Evolutionary conservation across 2,888 invertebrate genomes (phyloP).

Genomic region (Kuschelorhynchus macadamiae): DNA sequence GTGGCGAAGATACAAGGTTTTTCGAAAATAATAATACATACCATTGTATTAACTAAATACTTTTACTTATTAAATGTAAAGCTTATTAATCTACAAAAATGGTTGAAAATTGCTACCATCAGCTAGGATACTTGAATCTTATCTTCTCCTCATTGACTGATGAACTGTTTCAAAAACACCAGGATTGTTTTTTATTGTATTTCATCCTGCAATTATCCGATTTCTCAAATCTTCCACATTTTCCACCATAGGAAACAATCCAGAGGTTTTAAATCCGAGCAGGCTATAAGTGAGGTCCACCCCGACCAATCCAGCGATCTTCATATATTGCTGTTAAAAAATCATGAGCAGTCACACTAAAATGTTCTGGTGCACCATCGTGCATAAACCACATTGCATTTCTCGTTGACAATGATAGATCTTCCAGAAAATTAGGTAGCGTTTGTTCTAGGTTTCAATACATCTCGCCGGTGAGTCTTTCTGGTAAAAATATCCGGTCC

Average conservation of each 20-base stretch:
- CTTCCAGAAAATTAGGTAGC: neutral
- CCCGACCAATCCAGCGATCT: constrained; percentile 3
- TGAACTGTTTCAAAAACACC: constrained; percentile 25
- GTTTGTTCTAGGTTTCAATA: neutral
- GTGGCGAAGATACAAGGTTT: too few species aligned
- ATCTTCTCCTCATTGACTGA: constrained; percentile 22
- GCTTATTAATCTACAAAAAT: constrained; percentile 22
- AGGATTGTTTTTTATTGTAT: constrained; percentile 43
- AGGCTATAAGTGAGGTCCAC: constrained; percentile 9
- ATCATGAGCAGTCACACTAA: neutral
- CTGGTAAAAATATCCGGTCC: constrained; percentile 9
- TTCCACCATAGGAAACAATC: constrained; percentile 37
- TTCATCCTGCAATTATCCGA: constrained; percentile 50
- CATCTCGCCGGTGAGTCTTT: neutral
- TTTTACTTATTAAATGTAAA: too few species aligned
- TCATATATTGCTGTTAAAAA: neutral
- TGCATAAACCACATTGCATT: constrained; percentile 1
- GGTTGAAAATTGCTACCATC: constrained; percentile 31
- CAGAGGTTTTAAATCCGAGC: constrained; percentile 27
- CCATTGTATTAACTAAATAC: too few species aligned
- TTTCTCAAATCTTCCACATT: constrained; percentile 51
- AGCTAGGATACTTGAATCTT: constrained; percentile 19
- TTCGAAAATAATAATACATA: too few species aligned
- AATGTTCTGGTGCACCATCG: neutral
- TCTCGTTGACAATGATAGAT: neutral